Percentiles rank a stretch among this genome's conserved stretches.
Evolutionary conservation across 2,113 vertebrate species (phyloP).

Genomic region (Ancistrus triradiatus): DNA sequence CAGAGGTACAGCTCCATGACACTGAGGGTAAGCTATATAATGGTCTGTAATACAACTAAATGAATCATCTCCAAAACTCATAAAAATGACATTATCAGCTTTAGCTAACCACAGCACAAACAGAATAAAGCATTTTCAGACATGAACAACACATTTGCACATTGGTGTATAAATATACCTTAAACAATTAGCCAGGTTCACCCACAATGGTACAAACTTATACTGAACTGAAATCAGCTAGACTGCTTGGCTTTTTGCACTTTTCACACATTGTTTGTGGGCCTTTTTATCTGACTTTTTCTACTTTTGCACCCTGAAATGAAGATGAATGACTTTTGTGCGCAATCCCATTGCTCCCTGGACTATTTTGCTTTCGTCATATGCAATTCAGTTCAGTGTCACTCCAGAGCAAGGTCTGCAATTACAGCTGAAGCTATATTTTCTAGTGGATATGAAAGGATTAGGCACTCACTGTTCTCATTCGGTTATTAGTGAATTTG

Average conservation of each 20-base stretch:
- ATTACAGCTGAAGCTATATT: constrained; percentile 31
- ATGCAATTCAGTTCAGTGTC: constrained; percentile 37
- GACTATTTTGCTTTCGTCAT: constrained; percentile 43
- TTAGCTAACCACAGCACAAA: too few relatives aligned
- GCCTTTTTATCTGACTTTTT: background rate
- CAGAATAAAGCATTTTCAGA: too few relatives aligned
- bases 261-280: constrained; percentile 12
- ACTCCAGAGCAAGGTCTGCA: constrained; percentile 19
- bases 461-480: constrained; percentile 28
- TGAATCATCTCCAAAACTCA: too few relatives aligned
- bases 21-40: too few relatives aligned
- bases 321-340: constrained; percentile 45
- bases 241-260: too few relatives aligned
- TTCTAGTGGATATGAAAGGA: constrained; percentile 36
- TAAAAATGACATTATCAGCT: too few relatives aligned
- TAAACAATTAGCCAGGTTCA: background rate
- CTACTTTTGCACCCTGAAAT: constrained; percentile 15
- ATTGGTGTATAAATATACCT: too few relatives aligned
- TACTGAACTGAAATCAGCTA: too few relatives aligned
- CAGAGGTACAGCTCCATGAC: too few relatives aligned
- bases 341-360: constrained; percentile 33
- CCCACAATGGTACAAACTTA: too few relatives aligned
- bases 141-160: too few relatives aligned
- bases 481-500: constrained; percentile 33
- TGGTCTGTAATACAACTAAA: too few relatives aligned